Evolutionary conservation across 2,888 invertebrate species (phyloP), one percentile per base, ranked within the genome.

Genomic region (Helobdella robusta): DNA sequence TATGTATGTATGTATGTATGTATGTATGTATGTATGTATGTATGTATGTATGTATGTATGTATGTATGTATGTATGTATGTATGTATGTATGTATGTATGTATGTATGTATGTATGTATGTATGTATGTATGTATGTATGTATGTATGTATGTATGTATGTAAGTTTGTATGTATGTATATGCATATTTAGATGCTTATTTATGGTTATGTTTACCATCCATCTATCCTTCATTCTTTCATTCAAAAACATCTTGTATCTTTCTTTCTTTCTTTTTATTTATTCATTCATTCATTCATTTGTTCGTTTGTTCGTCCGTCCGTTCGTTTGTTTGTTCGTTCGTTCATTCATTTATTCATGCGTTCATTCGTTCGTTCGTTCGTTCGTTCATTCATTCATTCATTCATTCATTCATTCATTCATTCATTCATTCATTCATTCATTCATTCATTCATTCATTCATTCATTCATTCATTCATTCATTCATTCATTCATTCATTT

Each of bases 401-500:
- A 44, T 44, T 44, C 44, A 44, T 44, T 44, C 44, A 44, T 44
- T 44, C 44, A 44, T 44, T 44, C 44, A 44, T 44, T 44, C 44
- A 44, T 44, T 44, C 44, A 44, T 44, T 44, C 44, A 52, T 52
- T 56, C 56, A 25, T 56, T 25, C 20, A 18, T 8, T 56, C 20
- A 8, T 3, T 56, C 20, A 23, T 56, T 56, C 15, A 23, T 56
- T 56, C 15, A 18, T 6, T 56, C 56, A 23, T 3, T 18, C 56
- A 18, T 5, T 56, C 56, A 20, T 28, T 56, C 52, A 52, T 52
- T 52, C 52, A 52, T 52, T 52, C 52, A 52, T 52, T 52, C 52
- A 11, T 52, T 52, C 52, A 18, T 52, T 52, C 52, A 52, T 52
- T 52, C 52, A 52, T 52, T 52, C 52, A 52, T 52, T 52, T 23